Percentiles rank a stretch among this genome's conserved stretches.
Evolutionary conservation across 2,797 vertebrate genomes (phyloP).

Genomic region (Meda fulgida): DNA sequence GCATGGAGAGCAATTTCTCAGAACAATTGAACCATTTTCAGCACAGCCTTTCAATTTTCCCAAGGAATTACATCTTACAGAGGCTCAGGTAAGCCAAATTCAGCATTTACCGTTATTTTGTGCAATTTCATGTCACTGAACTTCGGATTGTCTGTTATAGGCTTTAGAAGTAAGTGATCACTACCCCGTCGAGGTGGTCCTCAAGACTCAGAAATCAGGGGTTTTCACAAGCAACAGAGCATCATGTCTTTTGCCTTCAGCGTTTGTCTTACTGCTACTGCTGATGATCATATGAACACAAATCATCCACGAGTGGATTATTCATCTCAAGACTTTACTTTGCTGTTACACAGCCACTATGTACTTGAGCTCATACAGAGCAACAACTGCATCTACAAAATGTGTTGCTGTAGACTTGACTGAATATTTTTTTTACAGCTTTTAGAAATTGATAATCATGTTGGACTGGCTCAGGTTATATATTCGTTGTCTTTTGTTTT

Average conservation of each 20-base stretch:
- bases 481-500: background rate
- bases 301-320: background rate
- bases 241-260: conserved; percentile 14
- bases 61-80: conserved; percentile 67
- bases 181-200: conserved; percentile 77
- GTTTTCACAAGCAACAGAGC: background rate
- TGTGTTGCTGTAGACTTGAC: background rate
- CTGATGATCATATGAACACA: conserved; percentile 15
- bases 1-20: conserved; percentile 69
- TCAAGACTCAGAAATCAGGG: conserved; percentile 57
- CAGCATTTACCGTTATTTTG: background rate
- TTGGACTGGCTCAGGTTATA: background rate
- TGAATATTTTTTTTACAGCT: background rate
- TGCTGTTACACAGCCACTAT: conserved; percentile 15
- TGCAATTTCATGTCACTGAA: background rate
- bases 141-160: conserved; percentile 58
- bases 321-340: background rate
- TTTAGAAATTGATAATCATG: background rate
- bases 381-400: background rate
- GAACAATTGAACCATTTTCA: conserved; percentile 69
- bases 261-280: conserved; percentile 38
- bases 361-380: background rate
- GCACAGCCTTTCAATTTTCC: conserved; percentile 77
- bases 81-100: conserved; percentile 69
- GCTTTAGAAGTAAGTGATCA: conserved; percentile 80